Evolutionary conservation across 2,888 invertebrate species (phyloP).

Genomic region (Rhagonycha lutea): DNA sequence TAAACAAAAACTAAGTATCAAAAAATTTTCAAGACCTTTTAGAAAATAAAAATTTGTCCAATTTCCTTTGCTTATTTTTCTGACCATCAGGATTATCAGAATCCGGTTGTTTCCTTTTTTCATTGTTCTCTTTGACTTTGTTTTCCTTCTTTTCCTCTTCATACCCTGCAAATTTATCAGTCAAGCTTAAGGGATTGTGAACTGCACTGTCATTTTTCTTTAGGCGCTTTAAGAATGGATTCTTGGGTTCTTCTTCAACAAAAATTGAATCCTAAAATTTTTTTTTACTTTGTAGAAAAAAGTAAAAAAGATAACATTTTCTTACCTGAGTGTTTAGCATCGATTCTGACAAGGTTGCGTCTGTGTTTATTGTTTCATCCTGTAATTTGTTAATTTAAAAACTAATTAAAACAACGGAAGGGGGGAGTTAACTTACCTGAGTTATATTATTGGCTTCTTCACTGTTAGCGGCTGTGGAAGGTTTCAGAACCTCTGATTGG

Average conservation of each 20-base stretch:
- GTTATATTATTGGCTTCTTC: neutral
- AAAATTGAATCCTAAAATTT: neutral
- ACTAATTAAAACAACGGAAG: neutral
- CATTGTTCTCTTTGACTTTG: conserved; percentile 28
- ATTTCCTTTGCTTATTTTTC: conserved; percentile 57
- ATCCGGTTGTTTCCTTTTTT: conserved; percentile 51
- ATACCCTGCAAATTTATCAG: conserved; percentile 48
- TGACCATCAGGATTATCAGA: conserved; percentile 41
- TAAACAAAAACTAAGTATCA: neutral
- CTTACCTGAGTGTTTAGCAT: conserved; percentile 22
- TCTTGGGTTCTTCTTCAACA: conserved; percentile 40
- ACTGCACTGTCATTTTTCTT: conserved; percentile 41
- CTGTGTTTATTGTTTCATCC: conserved; percentile 3
- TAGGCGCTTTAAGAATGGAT: conserved; percentile 57
- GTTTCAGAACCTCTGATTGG: neutral
- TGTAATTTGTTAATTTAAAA: neutral
- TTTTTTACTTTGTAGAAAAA: neutral
- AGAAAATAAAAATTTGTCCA: conserved; percentile 54
- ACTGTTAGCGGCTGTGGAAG: neutral
- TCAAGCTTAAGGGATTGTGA: conserved; percentile 48
- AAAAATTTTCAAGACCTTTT: conserved; percentile 31
- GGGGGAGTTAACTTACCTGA: neutral
- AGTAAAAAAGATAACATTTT: neutral
- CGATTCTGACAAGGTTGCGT: conserved; percentile 16
- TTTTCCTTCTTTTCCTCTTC: conserved; percentile 39